Conservation (phyloP, 2,797 vertebrate species). For the Buceros bicornis region DNA sequence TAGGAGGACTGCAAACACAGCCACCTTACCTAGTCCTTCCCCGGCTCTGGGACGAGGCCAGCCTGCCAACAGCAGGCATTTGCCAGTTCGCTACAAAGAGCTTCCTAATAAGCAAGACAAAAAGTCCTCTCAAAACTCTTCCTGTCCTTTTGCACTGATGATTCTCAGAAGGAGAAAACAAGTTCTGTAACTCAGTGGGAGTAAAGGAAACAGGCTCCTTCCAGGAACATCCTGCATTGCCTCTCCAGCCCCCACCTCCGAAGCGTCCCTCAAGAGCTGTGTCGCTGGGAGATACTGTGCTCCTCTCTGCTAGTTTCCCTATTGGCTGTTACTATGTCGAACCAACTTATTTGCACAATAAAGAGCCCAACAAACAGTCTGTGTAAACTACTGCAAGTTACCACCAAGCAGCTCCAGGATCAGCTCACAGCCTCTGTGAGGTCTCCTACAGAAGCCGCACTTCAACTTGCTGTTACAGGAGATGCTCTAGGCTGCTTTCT, state of each 20-base stretch:
- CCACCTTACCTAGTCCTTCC: not conserved
- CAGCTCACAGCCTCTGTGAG: not conserved
- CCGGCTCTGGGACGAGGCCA: not conserved
- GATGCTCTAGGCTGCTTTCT: not conserved
- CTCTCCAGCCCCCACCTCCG: not conserved
- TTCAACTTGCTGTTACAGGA: not conserved
- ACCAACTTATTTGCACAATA: not conserved
- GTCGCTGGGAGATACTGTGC: rapidly evolving
- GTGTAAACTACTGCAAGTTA: not conserved
- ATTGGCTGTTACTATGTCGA: not conserved
- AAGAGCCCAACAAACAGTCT: not conserved
- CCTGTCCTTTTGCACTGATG: not conserved
- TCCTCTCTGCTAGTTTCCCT: not conserved
- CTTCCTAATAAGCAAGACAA: not conserved
- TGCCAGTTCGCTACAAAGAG: not conserved
- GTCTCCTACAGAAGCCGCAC: rapidly evolving
- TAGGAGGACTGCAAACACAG: not conserved
- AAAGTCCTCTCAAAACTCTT: slow-evolving; percentile 21
- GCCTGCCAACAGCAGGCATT: not conserved
- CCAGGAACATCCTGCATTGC: not conserved
- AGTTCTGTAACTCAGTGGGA: slow-evolving; percentile 19
- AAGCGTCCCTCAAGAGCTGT: not conserved
- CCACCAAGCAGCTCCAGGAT: not conserved
- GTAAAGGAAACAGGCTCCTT: not conserved
- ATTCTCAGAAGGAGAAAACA: not conserved